Percentiles rank a stretch among this genome's conserved stretches.
Conservation (phyloP, 1,140 invertebrate genomes). For the Brachionus asplanchnoidis region DNA sequence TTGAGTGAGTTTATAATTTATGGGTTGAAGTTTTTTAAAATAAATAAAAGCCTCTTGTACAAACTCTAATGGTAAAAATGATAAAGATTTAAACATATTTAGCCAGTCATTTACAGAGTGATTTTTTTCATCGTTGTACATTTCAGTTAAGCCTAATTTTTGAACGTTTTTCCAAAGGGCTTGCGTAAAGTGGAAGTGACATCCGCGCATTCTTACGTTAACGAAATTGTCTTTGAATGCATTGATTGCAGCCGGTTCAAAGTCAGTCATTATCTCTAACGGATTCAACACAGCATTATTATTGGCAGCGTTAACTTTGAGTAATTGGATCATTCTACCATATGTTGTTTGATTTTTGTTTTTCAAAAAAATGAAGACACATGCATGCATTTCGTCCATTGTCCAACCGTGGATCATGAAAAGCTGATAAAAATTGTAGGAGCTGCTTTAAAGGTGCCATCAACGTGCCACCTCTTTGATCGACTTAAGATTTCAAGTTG, state of each 20-base stretch:
- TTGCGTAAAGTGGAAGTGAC: not conserved
- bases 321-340: not conserved
- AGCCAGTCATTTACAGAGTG: not conserved
- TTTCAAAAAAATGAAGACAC: not conserved
- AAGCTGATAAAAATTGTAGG: not conserved
- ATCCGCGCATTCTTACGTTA: too few species aligned
- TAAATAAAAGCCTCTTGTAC: not conserved
- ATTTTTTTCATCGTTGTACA: not conserved
- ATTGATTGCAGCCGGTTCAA: too few species aligned
- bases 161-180: not conserved
- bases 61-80: not conserved
- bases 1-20: not conserved
- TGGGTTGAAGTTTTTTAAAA: not conserved
- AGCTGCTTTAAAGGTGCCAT: not conserved
- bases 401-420: not conserved
- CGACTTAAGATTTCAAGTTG: not conserved
- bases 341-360: not conserved
- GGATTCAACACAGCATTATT: not conserved
- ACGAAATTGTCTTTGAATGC: too few species aligned
- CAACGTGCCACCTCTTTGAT: not conserved
- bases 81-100: not conserved
- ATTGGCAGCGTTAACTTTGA: not conserved
- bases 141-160: not conserved
- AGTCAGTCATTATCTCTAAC: too few species aligned
- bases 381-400: not conserved